phyloP scores from a whole-genome alignment of 2,113 vertebrate species.

The Labeo rohita region DNA sequence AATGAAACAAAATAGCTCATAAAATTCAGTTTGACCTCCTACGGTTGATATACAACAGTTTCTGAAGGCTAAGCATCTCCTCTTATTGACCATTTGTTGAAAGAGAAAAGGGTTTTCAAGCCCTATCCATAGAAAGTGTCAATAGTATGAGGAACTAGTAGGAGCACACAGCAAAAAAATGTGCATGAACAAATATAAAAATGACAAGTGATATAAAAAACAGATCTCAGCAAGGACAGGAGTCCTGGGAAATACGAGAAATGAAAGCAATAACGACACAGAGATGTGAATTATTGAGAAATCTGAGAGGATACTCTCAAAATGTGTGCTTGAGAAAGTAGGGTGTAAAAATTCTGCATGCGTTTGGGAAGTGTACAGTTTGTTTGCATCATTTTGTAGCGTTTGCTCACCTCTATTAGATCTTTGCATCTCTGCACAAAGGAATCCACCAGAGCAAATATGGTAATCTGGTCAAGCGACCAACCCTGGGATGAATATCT shows the following conservation, averaged over 20 bases:
- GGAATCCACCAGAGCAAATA: conserved; percentile 83
- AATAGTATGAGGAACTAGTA: background rate
- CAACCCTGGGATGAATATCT: conserved; percentile 79
- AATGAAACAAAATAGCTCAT: background rate
- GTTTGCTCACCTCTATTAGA: conserved; percentile 81
- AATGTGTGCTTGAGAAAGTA: background rate
- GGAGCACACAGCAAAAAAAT: background rate
- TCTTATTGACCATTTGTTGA: background rate
- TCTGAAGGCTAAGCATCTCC: background rate
- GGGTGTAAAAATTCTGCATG: background rate
- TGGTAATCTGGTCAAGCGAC: conserved; percentile 78
- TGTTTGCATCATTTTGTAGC: conserved; percentile 1
- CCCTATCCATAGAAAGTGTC: background rate
- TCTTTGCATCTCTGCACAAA: conserved; percentile 85
- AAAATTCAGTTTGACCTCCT: background rate
- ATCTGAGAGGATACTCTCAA: background rate
- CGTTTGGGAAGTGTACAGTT: background rate
- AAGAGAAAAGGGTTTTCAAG: background rate
- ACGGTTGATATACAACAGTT: background rate
- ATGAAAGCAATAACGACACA: conserved; percentile 18
- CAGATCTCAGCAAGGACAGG: background rate
- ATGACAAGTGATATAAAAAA: background rate
- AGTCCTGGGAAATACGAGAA: conserved; percentile 13
- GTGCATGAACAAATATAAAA: conserved; percentile 1
- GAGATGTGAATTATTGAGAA: conserved; percentile 14